Conservation (phyloP, 2,113 vertebrate species). For the Petrocephalus zakoni region DNA sequence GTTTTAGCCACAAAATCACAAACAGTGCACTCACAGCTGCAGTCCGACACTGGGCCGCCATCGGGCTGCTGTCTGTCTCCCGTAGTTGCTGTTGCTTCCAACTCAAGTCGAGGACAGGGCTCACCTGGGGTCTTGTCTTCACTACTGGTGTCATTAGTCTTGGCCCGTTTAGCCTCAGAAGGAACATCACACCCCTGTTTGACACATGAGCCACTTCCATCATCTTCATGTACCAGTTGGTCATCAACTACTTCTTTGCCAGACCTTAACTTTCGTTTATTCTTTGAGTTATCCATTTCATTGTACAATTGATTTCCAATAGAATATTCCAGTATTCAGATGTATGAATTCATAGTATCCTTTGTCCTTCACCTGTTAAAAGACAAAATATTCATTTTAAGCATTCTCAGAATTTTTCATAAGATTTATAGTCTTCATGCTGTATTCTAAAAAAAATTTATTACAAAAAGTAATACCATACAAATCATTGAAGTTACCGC, state of each 20-base stretch:
- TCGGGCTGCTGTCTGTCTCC: slow-evolving; percentile 13
- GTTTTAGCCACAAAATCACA: slow-evolving; percentile 57
- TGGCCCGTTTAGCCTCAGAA: slow-evolving; percentile 50
- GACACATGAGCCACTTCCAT: slow-evolving; percentile 34
- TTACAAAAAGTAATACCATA: not conserved
- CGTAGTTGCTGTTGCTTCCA: not conserved
- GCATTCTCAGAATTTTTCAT: not conserved
- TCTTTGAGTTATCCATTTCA: slow-evolving; percentile 32
- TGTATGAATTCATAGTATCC: not conserved
- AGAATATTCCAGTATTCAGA: not conserved
- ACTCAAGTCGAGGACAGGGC: not conserved
- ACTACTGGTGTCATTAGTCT: slow-evolving; percentile 37
- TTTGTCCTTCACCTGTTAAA: slow-evolving; percentile 7
- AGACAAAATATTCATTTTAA: not conserved
- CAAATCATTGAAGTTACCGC: not conserved
- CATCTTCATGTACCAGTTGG: slow-evolving; percentile 39
- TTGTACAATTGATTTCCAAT: not conserved
- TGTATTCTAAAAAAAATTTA: not conserved
- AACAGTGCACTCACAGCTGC: slow-evolving; percentile 40
- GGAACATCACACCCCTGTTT: slow-evolving; percentile 39
- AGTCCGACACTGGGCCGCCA: not conserved
- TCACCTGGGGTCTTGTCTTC: slow-evolving; percentile 12
- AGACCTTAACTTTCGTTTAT: slow-evolving; percentile 44
- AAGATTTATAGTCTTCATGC: not conserved
- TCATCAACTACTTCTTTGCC: slow-evolving; percentile 38